Evolutionary conservation across 2,113 vertebrate genomes (phyloP).

Genomic region (Lampris megalopsis): DNA sequence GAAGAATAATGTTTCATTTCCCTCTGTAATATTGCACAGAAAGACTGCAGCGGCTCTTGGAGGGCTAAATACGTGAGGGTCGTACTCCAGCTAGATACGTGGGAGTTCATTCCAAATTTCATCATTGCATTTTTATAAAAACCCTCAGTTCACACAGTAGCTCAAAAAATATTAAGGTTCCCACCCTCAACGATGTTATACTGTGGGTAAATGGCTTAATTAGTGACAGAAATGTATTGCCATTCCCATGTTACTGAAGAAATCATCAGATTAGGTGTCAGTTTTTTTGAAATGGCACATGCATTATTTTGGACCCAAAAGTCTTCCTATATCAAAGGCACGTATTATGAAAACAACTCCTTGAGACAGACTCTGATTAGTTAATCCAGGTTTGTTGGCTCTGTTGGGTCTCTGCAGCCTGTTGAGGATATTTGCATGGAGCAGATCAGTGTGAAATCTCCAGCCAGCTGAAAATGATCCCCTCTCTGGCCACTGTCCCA

Average conservation of each 20-base stretch:
- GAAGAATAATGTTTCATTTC: background rate
- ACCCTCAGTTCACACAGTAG: slow-evolving; percentile 30
- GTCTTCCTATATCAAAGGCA: slow-evolving; percentile 56
- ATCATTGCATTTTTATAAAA: slow-evolving; percentile 18
- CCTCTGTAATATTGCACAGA: background rate
- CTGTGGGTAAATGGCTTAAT: slow-evolving; percentile 50
- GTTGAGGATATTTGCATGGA: slow-evolving; percentile 48
- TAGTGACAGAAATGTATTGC: slow-evolving; percentile 57
- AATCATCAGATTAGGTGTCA: slow-evolving; percentile 33
- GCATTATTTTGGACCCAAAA: slow-evolving; percentile 31
- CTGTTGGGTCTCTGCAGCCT: slow-evolving; percentile 50
- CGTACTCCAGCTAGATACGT: no score
- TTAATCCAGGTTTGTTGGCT: slow-evolving; percentile 32
- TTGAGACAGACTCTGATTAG: slow-evolving; percentile 24
- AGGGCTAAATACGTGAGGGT: background rate
- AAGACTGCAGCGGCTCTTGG: background rate
- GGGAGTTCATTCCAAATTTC: background rate
- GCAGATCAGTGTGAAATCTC: slow-evolving; percentile 73
- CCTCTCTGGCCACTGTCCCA: slow-evolving; percentile 65
- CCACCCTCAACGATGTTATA: slow-evolving; percentile 42
- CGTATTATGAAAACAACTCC: slow-evolving; percentile 28
- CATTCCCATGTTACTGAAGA: slow-evolving; percentile 65
- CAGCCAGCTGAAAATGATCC: slow-evolving; percentile 71
- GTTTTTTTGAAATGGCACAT: slow-evolving; percentile 10
- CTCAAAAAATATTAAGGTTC: background rate